These are phyloP conservation scores for Elgaria multicarinata DNA, from an alignment of 2,113 vertebrate species.

Conservation along the genomic window DNA sequence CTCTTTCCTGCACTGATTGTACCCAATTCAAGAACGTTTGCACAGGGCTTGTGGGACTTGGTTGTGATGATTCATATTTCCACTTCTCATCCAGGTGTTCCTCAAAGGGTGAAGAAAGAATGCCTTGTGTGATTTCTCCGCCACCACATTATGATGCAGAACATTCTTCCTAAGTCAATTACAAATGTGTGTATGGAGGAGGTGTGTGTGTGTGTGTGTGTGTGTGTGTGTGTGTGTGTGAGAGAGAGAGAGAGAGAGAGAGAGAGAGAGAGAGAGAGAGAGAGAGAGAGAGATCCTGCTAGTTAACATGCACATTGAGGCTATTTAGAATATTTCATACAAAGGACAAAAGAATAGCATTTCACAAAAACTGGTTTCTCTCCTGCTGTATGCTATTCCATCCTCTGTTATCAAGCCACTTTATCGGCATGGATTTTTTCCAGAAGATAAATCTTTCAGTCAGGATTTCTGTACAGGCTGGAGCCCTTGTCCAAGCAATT, in stretches of 20 bases:
- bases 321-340: conserved; percentile 70
- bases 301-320: conserved; percentile 66
- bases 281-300: too few species aligned
- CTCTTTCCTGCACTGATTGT: neutral
- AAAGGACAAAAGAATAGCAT: conserved; percentile 74
- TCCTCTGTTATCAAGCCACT: conserved; percentile 75
- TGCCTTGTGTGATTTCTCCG: conserved; percentile 52
- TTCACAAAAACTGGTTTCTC: conserved; percentile 70
- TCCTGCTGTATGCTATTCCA: conserved; percentile 65
- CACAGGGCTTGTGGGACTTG: conserved; percentile 39
- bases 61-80: conserved; percentile 40
- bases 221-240: too few species aligned
- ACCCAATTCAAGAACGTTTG: conserved; percentile 27
- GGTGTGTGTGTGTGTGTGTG: too few species aligned
- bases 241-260: too few species aligned
- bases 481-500: conserved; percentile 46
- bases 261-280: too few species aligned
- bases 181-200: conserved; percentile 43
- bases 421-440: conserved; percentile 76
- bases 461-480: conserved; percentile 60
- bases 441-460: conserved; percentile 79
- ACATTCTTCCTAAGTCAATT: conserved; percentile 60
- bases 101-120: conserved; percentile 57
- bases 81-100: conserved; percentile 49
- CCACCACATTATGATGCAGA: conserved; percentile 46